phyloP scores from a whole-genome alignment of 2,888 invertebrate genomes.

The Bombyx huttoni region DNA sequence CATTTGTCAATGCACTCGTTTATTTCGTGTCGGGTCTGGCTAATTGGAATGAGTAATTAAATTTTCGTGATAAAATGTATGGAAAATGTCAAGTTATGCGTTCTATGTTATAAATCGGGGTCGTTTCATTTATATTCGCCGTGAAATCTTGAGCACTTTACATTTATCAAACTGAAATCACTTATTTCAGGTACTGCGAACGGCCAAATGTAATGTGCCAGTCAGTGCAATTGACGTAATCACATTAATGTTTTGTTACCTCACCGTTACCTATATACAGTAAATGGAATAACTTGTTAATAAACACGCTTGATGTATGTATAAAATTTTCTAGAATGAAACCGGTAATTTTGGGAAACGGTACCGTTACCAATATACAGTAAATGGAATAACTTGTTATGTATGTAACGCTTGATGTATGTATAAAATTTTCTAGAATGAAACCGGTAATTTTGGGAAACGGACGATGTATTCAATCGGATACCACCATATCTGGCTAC shows the following conservation, averaged over 20 bases:
- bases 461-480: conserved; percentile 81
- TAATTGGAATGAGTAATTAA: background rate
- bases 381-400: too few relatives aligned
- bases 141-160: background rate
- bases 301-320: too few relatives aligned
- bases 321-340: conserved; percentile 75
- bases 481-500: conserved; percentile 83
- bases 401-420: too few relatives aligned
- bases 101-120: background rate
- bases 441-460: conserved; percentile 88
- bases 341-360: conserved; percentile 86
- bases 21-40: background rate
- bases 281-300: too few relatives aligned
- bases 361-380: conserved; percentile 19
- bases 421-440: conserved; percentile 72
- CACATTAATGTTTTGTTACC: conserved; percentile 13
- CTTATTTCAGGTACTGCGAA: background rate
- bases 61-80: background rate
- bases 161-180: background rate
- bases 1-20: conserved; percentile 19
- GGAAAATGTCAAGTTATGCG: background rate
- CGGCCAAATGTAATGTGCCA: conserved; percentile 7
- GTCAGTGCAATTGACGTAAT: conserved; percentile 6
- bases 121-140: background rate
- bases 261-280: background rate